phyloP scores from a whole-genome alignment of 2,797 vertebrate species.

The Bradypodion ventrale region DNA sequence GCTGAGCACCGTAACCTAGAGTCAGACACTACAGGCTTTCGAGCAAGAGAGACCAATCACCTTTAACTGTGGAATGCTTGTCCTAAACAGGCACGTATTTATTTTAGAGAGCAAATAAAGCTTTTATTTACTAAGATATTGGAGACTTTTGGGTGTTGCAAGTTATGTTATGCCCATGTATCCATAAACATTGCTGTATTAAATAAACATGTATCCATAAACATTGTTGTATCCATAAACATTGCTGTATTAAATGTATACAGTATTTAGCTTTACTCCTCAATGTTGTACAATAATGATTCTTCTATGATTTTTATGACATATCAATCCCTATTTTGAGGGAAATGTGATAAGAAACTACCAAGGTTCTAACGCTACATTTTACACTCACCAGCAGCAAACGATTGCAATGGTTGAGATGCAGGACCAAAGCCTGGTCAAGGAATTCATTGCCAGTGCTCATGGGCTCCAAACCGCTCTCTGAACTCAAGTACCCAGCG shows the following conservation, averaged over 20 bases:
- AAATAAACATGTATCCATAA: no score
- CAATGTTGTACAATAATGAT: background rate
- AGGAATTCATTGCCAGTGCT: constrained; percentile 84
- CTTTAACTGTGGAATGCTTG: background rate
- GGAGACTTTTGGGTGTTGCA: no score
- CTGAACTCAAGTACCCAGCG: constrained; percentile 64
- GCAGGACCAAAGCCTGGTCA: constrained; percentile 85
- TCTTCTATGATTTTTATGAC: background rate
- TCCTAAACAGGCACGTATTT: background rate
- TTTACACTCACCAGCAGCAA: constrained; percentile 86
- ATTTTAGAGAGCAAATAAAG: background rate
- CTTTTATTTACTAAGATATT: no score
- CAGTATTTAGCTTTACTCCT: background rate
- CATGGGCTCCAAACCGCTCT: constrained; percentile 76
- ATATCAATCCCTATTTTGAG: background rate
- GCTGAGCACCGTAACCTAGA: no score
- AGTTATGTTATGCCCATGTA: no score
- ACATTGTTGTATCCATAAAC: no score
- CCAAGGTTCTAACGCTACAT: background rate
- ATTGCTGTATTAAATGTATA: background rate
- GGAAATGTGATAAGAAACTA: background rate
- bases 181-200: background rate
- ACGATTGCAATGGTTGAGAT: constrained; percentile 86
- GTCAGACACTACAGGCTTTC: no score
- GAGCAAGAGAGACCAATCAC: no score